phyloP scores from a whole-genome alignment of 2,888 invertebrate genomes.

The Lacanobia oleracea region DNA sequence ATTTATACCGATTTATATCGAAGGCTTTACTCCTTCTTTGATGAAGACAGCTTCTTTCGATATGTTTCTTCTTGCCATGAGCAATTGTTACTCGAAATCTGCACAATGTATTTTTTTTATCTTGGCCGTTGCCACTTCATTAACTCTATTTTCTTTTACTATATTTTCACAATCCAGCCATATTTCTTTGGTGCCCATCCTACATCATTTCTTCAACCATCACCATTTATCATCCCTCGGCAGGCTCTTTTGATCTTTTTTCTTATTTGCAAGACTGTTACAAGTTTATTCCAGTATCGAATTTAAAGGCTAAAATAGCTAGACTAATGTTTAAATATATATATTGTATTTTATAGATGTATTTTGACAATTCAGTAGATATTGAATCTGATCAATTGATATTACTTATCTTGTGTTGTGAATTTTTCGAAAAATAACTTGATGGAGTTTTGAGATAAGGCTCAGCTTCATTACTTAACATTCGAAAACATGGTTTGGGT shows the following conservation, averaged over 20 bases:
- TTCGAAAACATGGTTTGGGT: constrained; percentile 15
- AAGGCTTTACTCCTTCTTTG: neutral
- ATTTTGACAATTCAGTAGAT: constrained; percentile 27
- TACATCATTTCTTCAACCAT: neutral
- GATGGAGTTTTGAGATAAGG: constrained; percentile 20
- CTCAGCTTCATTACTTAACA: constrained; percentile 8
- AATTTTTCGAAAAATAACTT: constrained; percentile 39
- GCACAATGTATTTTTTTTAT: neutral
- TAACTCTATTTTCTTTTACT: neutral
- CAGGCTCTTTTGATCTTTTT: constrained; percentile 18
- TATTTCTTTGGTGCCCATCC: neutral
- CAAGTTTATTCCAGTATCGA: constrained; percentile 67
- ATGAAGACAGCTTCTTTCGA: neutral
- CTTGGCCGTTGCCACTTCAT: neutral
- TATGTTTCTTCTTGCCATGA: neutral
- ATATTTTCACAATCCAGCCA: neutral
- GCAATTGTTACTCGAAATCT: neutral
- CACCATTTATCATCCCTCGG: neutral
- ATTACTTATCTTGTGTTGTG: constrained; percentile 28
- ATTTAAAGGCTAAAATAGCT: constrained; percentile 60
- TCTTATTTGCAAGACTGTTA: constrained; percentile 65
- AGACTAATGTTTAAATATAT: constrained; percentile 24
- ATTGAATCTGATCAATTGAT: constrained; percentile 24
- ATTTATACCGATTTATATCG: neutral
- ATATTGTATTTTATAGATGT: constrained; percentile 43